A percentile compares a stretch with the other conserved stretches of the same genome.
These are phyloP conservation scores for Cygnus olor DNA, from an alignment of 2,797 vertebrate species.

Conservation along the genomic window DNA sequence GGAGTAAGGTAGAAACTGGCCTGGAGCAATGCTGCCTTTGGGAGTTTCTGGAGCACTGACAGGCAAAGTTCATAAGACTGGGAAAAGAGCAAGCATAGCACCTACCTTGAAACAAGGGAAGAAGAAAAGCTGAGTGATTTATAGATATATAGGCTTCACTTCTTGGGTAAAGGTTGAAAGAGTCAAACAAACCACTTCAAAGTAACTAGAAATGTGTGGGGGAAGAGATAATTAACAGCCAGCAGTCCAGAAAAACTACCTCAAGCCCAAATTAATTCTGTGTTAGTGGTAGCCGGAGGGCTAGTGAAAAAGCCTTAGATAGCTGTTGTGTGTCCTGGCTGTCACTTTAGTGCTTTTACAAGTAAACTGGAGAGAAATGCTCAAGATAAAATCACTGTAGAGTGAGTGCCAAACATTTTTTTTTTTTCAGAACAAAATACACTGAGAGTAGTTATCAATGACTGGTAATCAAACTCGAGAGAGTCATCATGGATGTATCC, in stretches of 20 bases:
- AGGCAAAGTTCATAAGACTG: not conserved
- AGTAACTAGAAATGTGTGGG: not conserved
- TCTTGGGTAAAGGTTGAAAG: not conserved
- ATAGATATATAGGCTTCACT: not conserved
- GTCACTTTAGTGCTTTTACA: conserved; percentile 15
- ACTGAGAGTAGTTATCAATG: not conserved
- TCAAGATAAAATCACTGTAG: not conserved
- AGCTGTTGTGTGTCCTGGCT: not conserved
- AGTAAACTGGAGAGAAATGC: not conserved
- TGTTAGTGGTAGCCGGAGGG: conserved; percentile 32
- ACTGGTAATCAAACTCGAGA: conserved; percentile 3
- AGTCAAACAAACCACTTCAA: conserved; percentile 30
- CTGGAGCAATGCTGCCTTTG: not conserved
- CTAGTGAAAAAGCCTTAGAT: not conserved
- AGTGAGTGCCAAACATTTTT: not conserved
- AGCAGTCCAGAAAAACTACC: conserved; percentile 21
- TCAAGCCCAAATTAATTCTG: conserved; percentile 29
- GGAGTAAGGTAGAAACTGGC: not conserved
- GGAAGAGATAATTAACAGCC: conserved; percentile 32
- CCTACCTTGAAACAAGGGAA: not conserved
- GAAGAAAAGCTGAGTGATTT: not conserved
- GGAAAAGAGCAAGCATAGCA: not conserved
- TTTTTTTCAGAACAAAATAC: not conserved
- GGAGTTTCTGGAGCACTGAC: not conserved
- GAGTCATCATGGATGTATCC: not conserved